Base-by-base conservation (phyloP, 2,888 invertebrate genomes). In the Pachydiplax longipennis region DNA sequence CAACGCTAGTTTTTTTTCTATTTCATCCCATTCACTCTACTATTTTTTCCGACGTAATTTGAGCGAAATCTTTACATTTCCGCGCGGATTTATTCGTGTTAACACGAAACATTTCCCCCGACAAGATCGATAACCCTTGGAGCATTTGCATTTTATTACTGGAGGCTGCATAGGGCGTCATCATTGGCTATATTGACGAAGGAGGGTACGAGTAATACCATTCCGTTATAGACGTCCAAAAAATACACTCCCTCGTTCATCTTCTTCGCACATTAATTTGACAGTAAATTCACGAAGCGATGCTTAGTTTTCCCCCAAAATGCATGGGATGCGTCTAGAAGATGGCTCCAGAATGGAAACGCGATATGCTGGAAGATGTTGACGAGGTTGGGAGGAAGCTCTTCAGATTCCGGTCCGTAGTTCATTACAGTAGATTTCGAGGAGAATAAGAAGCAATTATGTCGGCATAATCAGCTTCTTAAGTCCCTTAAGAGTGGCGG, bases 81-180 rank as follows among this genome's bases (percentile, higher is more conserved):
- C 82, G 12, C 44, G 40, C 82, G 44, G 25, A 35, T 61, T 61
- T 73, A 73, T 73, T 13, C 73, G 73, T 37, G 58, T 10, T 37
- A 35, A 22, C 82, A n/a, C 37, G 22, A 87, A 61, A 31, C 61
- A n/a, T 61, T 37, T 61, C 87, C 58, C 61, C 61, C 37, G 61
- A 61, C 65, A 61, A 61, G 87, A 87, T 87, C 37, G 87, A 61
- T 37, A 37, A 40, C 87, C 82, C 44, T 18, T 4, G 22, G 61
- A 61, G 31, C 58, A 87, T 87, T 61, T 87, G 61, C 87, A 87
- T 87, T 87, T 61, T 87, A 87, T 87, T 87, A 87, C 73, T 5
- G 13, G 73, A 73, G 25, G 73, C 25, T 31, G 25, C 13, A 31
- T 13, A 31, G 31, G 73, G 73, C 12, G 31, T 13, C 73, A 31